Conservation (phyloP, 2,888 invertebrate genomes). For the Macrophya annulata region DNA sequence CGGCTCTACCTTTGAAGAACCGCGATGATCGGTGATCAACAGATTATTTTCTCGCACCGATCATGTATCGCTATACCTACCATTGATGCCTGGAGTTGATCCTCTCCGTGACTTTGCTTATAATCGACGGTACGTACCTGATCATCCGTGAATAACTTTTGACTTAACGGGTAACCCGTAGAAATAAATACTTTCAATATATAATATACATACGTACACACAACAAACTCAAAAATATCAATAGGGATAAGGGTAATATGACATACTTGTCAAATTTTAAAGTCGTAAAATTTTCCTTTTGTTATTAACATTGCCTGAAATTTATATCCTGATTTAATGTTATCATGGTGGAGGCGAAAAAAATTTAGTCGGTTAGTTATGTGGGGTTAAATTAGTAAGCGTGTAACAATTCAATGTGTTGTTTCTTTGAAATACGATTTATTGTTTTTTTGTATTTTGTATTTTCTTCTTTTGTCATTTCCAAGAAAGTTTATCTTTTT, state of each 20-base stretch:
- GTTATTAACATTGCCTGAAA: neutral
- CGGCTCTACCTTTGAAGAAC: conserved; percentile 48
- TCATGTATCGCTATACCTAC: conserved; percentile 15
- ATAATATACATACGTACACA: too few relatives aligned
- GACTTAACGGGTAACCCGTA: neutral
- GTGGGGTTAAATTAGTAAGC: neutral
- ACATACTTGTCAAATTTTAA: too few relatives aligned
- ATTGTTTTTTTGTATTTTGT: neutral
- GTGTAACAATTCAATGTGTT: neutral
- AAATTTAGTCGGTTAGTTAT: neutral
- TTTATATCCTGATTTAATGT: neutral
- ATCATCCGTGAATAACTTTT: neutral
- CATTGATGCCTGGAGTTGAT: neutral
- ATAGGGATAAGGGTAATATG: too few relatives aligned
- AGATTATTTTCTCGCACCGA: conserved; percentile 50
- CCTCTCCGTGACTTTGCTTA: conserved; percentile 45
- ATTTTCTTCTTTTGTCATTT: neutral
- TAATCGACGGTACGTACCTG: conserved; percentile 1
- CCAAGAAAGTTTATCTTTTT: neutral
- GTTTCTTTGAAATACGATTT: neutral
- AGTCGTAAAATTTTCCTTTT: neutral
- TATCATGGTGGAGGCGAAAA: neutral
- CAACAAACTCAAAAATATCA: too few relatives aligned
- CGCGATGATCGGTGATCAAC: conserved; percentile 51
- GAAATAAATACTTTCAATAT: neutral